Conservation (phyloP, 2,113 vertebrate genomes). For the Porphyrio hochstetteri region DNA sequence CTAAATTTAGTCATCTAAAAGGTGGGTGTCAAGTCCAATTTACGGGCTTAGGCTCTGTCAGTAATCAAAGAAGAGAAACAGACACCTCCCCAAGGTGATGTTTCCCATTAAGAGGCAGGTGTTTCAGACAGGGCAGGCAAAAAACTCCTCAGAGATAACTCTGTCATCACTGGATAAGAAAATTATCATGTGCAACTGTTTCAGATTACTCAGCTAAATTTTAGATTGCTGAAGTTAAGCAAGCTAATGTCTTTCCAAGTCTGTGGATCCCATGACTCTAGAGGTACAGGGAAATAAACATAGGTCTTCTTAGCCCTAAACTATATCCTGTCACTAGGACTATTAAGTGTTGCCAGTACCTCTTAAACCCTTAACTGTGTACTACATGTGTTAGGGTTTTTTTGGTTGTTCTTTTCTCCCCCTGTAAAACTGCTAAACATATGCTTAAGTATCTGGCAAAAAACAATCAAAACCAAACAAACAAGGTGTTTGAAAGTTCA, state of each 20-base stretch:
- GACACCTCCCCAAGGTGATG: neutral
- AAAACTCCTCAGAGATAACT: neutral
- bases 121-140: neutral
- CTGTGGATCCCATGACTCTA: neutral
- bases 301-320: neutral
- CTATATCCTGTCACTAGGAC: neutral
- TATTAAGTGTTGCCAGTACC: neutral
- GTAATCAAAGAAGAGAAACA: neutral
- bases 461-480: conserved; percentile 58
- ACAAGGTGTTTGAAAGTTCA: conserved; percentile 51
- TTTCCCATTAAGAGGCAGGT: neutral
- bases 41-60: neutral
- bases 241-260: neutral
- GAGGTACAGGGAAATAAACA: neutral
- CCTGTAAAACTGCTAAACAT: conserved; percentile 52
- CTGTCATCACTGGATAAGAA: neutral
- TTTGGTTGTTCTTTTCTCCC: neutral
- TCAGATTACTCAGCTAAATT: neutral
- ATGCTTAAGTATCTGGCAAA: conserved; percentile 54
- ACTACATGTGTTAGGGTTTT: neutral
- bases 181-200: neutral
- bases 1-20: neutral
- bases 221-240: neutral
- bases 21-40: neutral
- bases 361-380: conserved; percentile 10